Evolutionary conservation across 2,797 vertebrate genomes (phyloP).

Genomic region (Hapalemur alaotrensis): DNA sequence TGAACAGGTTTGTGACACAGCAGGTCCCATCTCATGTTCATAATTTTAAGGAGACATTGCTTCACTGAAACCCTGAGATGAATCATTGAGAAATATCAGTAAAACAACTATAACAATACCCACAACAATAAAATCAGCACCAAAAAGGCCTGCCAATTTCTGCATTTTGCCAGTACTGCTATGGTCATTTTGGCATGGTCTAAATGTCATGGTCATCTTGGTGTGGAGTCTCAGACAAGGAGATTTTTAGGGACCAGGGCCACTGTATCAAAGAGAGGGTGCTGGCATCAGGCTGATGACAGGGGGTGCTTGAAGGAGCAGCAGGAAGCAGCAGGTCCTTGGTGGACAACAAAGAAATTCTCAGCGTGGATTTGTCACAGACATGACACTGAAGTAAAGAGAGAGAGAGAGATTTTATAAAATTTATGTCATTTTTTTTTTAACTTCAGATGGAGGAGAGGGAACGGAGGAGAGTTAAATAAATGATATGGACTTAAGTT

Average conservation of each 20-base stretch:
- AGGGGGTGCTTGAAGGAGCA: not conserved
- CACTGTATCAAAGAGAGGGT: not conserved
- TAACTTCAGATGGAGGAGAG: not conserved
- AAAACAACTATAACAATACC: not conserved
- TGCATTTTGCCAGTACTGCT: not conserved
- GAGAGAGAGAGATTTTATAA: not conserved
- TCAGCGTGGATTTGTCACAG: not conserved
- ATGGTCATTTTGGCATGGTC: not conserved
- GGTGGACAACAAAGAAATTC: not conserved
- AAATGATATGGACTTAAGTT: conserved; percentile 8
- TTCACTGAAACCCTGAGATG: not conserved
- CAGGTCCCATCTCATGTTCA: not conserved
- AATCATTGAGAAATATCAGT: not conserved
- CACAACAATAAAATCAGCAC: no score
- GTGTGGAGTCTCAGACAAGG: not conserved
- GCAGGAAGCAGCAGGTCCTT: not conserved
- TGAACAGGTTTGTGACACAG: not conserved
- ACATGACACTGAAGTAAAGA: not conserved
- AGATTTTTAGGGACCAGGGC: not conserved
- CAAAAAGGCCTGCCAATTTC: not conserved
- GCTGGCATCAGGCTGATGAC: not conserved
- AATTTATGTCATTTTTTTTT: not conserved
- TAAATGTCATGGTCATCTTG: not conserved
- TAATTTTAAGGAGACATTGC: not conserved
- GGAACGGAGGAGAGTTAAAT: not conserved